A percentile compares a stretch with the other conserved stretches of the same genome.
Conservation (phyloP, 2,113 vertebrate species). For the Elephantulus edwardii region DNA sequence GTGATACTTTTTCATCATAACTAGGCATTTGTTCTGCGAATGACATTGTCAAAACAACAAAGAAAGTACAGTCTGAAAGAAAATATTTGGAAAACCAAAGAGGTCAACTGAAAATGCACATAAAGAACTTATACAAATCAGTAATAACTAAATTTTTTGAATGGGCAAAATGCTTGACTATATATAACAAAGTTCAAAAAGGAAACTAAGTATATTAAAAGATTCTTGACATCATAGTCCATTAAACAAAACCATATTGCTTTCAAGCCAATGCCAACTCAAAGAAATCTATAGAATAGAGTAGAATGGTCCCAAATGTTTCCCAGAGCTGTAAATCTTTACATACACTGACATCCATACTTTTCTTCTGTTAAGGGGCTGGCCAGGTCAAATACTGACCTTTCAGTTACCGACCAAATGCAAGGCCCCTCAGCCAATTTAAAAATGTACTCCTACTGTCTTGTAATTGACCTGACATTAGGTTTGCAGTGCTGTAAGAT, state of each 20-base stretch:
- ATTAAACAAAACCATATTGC: not conserved
- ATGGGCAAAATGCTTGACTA: not conserved
- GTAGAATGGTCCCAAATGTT: too few relatives aligned
- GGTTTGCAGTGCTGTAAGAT: too few relatives aligned
- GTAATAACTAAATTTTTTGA: not conserved
- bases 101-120: not conserved
- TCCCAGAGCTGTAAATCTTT: too few relatives aligned
- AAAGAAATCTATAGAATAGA: too few relatives aligned
- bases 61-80: not conserved
- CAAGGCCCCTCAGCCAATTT: too few relatives aligned
- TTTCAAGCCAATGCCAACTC: too few relatives aligned
- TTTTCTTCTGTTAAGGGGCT: too few relatives aligned
- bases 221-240: not conserved
- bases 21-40: not conserved
- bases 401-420: too few relatives aligned
- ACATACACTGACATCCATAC: too few relatives aligned
- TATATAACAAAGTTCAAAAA: not conserved
- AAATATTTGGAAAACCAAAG: conserved; percentile 24
- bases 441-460: too few relatives aligned
- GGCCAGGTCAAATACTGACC: too few relatives aligned
- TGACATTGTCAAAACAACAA: not conserved
- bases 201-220: conserved; percentile 4
- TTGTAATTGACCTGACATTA: too few relatives aligned
- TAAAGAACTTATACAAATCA: not conserved
- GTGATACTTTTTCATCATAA: not conserved